These are phyloP conservation scores for Athalia rosae DNA, from an alignment of 2,888 invertebrate genomes.

Conservation along the genomic window DNA sequence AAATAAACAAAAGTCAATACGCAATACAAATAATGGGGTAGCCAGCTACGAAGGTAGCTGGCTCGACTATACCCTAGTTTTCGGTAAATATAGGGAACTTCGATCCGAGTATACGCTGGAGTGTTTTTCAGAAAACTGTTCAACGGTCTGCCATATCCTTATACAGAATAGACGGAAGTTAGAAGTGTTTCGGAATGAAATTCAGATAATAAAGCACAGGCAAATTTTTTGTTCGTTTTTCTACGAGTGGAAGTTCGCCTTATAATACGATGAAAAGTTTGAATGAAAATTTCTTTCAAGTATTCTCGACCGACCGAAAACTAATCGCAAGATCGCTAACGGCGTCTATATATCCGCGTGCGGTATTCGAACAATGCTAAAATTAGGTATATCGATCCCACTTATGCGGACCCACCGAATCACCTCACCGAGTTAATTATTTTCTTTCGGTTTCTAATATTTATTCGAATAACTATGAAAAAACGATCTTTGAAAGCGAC, in stretches of 20 bases:
- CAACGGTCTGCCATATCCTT: not conserved
- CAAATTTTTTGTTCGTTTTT: conserved; percentile 30
- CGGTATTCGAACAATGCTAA: too few species aligned
- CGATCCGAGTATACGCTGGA: conserved; percentile 5
- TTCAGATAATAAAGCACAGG: conserved; percentile 26
- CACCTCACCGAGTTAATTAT: too few species aligned
- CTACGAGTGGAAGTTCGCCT: not conserved
- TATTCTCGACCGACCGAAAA: conserved; percentile 1
- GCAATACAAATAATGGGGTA: conserved; percentile 5
- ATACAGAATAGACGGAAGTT: conserved; percentile 15
- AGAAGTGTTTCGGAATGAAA: conserved; percentile 32
- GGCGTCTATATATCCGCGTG: too few species aligned
- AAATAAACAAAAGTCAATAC: conserved; percentile 54
- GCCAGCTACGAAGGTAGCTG: not conserved
- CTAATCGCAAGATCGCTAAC: not conserved
- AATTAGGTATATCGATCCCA: too few species aligned
- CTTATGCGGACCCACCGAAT: too few species aligned
- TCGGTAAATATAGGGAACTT: conserved; percentile 6
- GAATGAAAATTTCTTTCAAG: conserved; percentile 22
- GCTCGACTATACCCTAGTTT: not conserved
- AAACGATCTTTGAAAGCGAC: not conserved
- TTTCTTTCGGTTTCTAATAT: too few species aligned
- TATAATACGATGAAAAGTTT: conserved; percentile 17
- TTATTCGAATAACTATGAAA: too few species aligned
- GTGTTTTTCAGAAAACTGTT: conserved; percentile 14